phyloP scores from a whole-genome alignment of 2,797 vertebrate species.

The Dendrocincla tyrannina region DNA sequence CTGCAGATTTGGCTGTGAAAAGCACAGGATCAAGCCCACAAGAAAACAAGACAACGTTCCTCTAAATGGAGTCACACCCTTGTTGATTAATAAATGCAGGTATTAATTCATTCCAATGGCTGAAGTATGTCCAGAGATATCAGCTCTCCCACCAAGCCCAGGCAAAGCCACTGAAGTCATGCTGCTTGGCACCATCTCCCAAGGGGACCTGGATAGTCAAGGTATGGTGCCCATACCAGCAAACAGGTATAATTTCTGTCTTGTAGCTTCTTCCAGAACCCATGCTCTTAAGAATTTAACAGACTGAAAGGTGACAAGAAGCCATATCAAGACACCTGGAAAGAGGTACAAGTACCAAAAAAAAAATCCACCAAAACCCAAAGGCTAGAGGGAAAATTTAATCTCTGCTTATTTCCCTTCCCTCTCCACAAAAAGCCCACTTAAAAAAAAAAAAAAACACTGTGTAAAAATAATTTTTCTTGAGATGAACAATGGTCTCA shows the following conservation, averaged over 20 bases:
- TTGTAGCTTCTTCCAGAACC: background rate
- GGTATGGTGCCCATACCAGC: background rate
- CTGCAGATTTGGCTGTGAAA: background rate
- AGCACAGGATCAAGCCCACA: background rate
- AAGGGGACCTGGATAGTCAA: background rate
- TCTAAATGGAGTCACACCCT: background rate
- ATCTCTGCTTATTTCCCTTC: background rate
- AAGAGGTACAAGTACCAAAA: background rate
- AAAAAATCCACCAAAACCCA: background rate
- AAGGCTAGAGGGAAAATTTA: background rate
- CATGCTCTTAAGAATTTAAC: background rate
- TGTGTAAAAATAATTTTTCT: background rate
- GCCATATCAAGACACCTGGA: background rate
- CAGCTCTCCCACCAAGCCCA: background rate
- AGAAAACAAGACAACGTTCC: background rate
- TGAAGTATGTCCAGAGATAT: background rate
- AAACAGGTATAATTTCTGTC: background rate
- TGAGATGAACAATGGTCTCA: background rate
- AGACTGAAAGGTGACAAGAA: background rate
- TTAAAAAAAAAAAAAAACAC: background rate
- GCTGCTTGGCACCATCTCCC: background rate
- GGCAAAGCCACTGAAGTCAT: background rate
- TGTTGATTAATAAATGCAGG: background rate
- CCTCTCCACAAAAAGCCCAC: background rate
- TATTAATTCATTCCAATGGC: background rate